phyloP scores from a whole-genome alignment of 2,113 vertebrate species.

The Oreochromis tanganicae region DNA sequence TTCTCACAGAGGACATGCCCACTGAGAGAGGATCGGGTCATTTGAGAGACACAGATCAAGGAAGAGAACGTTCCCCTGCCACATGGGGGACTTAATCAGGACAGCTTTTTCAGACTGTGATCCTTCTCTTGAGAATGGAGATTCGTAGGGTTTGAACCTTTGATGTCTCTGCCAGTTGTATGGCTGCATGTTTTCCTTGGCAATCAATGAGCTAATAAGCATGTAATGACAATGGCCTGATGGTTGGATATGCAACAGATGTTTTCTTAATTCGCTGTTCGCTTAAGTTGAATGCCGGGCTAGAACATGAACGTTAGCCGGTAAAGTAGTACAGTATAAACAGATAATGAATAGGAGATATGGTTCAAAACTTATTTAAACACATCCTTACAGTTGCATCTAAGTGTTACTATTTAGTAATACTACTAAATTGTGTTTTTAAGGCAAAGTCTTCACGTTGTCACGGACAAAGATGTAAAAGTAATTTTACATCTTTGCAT shows the following conservation, averaged over 20 bases:
- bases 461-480: not conserved
- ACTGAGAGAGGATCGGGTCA: conserved; percentile 9
- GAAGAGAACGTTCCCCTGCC: conserved; percentile 10
- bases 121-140: conserved; percentile 23
- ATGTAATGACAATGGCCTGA: conserved; percentile 16
- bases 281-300: not conserved
- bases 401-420: not conserved
- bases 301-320: not conserved
- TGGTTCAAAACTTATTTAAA: not conserved
- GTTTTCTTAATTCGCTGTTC: conserved; percentile 14
- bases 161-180: conserved; percentile 35
- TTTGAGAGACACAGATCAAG: conserved; percentile 32
- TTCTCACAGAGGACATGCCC: conserved; percentile 9
- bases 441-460: not conserved
- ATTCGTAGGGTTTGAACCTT: not conserved
- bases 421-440: not conserved
- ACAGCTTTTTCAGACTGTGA: conserved; percentile 1
- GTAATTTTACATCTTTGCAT: not conserved
- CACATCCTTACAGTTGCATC: not conserved
- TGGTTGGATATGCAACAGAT: conserved; percentile 7
- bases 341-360: not conserved
- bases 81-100: conserved; percentile 35
- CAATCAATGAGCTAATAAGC: conserved; percentile 13
- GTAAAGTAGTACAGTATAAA: not conserved
- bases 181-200: not conserved